Evolutionary conservation across 2,113 vertebrate genomes (phyloP).

Genomic region (Greenwoodochromis staneri): DNA sequence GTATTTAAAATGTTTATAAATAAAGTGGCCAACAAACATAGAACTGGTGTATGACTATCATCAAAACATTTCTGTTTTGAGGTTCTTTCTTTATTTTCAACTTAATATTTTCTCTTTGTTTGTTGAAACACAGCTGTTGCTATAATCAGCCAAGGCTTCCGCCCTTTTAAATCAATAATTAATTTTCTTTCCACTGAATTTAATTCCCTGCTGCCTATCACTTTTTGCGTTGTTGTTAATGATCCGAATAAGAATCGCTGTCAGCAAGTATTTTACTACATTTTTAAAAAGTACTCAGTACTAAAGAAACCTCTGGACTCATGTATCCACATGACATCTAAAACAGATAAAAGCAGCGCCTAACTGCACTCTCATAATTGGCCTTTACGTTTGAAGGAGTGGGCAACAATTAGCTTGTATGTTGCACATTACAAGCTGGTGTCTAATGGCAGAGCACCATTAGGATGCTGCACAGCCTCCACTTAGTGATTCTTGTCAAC

Average conservation of each 20-base stretch:
- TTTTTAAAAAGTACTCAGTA: background rate
- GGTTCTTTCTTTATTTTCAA: background rate
- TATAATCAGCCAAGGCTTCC: background rate
- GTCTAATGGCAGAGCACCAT: slow-evolving; percentile 1
- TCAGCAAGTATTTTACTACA: background rate
- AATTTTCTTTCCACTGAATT: background rate
- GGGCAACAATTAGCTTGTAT: background rate
- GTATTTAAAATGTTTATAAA: background rate
- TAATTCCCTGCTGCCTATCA: background rate
- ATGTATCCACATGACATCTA: background rate
- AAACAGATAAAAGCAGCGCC: background rate
- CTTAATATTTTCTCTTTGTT: background rate
- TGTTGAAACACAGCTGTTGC: background rate
- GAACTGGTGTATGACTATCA: background rate
- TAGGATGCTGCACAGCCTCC: background rate
- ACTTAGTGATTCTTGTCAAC: background rate
- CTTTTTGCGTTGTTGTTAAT: background rate
- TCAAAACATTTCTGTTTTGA: background rate
- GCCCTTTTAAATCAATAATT: background rate
- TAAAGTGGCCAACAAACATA: background rate
- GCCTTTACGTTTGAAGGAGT: background rate
- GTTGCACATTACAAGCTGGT: background rate
- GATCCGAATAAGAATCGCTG: background rate
- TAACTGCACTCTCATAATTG: background rate
- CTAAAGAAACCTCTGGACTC: background rate